Evolutionary conservation across 2,888 invertebrate species (phyloP).

Genomic region (Pherbina coryleti): DNA sequence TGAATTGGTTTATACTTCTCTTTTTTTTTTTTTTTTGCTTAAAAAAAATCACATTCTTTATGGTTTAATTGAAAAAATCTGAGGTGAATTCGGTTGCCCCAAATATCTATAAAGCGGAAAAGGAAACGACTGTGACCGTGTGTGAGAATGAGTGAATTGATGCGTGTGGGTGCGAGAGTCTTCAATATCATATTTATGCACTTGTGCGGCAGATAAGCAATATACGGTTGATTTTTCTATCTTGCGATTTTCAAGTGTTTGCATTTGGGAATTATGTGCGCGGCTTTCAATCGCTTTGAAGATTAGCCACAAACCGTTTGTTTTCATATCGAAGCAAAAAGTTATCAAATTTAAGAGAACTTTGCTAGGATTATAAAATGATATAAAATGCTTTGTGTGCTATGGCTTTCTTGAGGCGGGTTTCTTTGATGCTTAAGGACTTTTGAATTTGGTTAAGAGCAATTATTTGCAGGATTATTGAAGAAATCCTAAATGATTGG

Average conservation of each 20-base stretch:
- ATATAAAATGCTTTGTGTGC: too few species aligned
- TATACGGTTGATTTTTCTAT: not conserved
- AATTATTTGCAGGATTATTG: too few species aligned
- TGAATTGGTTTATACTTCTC: not conserved
- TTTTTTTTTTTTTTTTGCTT: not conserved
- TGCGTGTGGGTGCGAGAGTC: not conserved
- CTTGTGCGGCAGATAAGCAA: constrained; percentile 24
- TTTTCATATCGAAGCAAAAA: not conserved
- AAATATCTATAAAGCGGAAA: constrained; percentile 39
- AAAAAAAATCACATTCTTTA: constrained; percentile 12
- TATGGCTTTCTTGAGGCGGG: too few species aligned
- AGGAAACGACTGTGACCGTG: constrained; percentile 18
- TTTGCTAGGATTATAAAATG: too few species aligned
- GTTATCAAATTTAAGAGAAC: too few species aligned
- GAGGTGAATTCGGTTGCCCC: not conserved
- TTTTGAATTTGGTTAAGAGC: too few species aligned
- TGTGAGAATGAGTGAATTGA: not conserved
- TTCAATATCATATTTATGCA: not conserved
- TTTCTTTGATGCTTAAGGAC: too few species aligned
- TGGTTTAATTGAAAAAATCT: constrained; percentile 33
- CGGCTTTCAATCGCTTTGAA: constrained; percentile 48
- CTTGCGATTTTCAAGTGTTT: constrained; percentile 44
- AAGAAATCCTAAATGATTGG: too few species aligned
- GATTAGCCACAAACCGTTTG: constrained; percentile 21
- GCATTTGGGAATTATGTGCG: constrained; percentile 44